A percentile compares a stretch with the other conserved stretches of the same genome.
These are phyloP conservation scores for Epizoanthus rinbou DNA, from an alignment of 92 coral and sea anemone genomes.

Conservation along the genomic window DNA sequence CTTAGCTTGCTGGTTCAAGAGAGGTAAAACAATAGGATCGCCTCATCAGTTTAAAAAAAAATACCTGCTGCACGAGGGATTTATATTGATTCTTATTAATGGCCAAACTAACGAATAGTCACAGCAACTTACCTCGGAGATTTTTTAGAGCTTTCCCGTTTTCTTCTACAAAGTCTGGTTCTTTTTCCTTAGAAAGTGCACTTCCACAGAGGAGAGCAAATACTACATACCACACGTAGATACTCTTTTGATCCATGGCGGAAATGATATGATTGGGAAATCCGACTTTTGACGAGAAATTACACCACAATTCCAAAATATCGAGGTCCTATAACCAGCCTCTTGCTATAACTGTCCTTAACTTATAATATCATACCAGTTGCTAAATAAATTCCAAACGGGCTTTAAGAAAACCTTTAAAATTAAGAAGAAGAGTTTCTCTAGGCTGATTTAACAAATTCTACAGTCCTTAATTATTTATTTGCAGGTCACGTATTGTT, in stretches of 20 bases:
- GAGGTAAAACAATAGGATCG: too few relatives aligned
- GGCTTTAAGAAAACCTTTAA: background rate
- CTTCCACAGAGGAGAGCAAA: constrained; percentile 6
- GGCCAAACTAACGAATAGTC: background rate
- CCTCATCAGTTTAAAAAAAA: background rate
- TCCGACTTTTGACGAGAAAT: background rate
- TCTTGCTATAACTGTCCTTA: background rate
- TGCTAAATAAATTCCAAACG: background rate
- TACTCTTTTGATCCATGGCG: constrained; percentile 27
- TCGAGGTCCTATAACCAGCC: background rate
- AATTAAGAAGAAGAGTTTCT: background rate
- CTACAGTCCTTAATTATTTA: constrained; percentile 17
- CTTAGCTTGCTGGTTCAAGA: too few relatives aligned
- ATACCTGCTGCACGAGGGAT: background rate
- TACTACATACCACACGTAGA: constrained; percentile 11
- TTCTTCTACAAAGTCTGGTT: constrained; percentile 64
- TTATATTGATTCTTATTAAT: background rate
- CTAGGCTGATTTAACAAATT: constrained; percentile 12
- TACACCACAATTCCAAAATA: background rate
- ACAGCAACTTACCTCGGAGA: constrained; percentile 51
- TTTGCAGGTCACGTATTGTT: constrained; percentile 41
- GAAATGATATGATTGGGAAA: background rate
- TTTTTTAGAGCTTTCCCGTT: constrained; percentile 63
- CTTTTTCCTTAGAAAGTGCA: constrained; percentile 10
- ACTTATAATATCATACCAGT: constrained; percentile 17